Evolutionary conservation across 1,140 invertebrate genomes (phyloP), one percentile per base, ranked within the genome.

Genomic region (Drosophila auraria): DNA sequence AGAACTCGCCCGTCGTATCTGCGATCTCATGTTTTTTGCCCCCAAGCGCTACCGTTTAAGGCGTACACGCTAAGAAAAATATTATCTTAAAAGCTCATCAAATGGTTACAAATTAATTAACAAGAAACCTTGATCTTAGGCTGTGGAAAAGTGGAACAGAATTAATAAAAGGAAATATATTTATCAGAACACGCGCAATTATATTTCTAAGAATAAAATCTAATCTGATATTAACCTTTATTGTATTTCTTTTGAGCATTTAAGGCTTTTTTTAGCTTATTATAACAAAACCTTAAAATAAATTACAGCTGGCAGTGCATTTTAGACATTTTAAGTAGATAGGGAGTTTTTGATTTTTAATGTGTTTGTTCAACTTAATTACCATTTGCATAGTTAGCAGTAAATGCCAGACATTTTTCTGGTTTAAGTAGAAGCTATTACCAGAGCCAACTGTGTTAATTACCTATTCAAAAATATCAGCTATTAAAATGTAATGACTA

Each of bases 21-120:
- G 47, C 40, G 61, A 83, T 83, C 84, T 62, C 51, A 44, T 62
- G 75, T 71, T 73, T 77, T 42, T 42, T 86, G 77, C 54, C 61
- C 51, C 23, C 20, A 64, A 79, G 86, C 83, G 78, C 76, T 83
- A 64, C 70, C 72, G 83, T 87, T 87, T 80, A 83, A 80, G 66
- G 60, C 72, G 53, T 66, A 51, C 77, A 64, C 38, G 42, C 20
- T n/a, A 38, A 63, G 30, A 57, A 57, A 75, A 73, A 49, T 42
- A 58, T 45, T 58, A 25, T 33, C 30, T 27, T 33, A 42, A 27
- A 38, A 45, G 15, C 40, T 20, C 23, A 63, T 44, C 56, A 64
- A 64, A 42, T 42, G 33, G 56, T 33, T 33, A 33, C n/a, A 42
- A 59, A 57, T 40, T 57, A 1, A 57, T 57, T 40, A 57, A 5